Base-by-base conservation (phyloP, 2,888 invertebrate species). In the Phytoseiulus persimilis region DNA sequence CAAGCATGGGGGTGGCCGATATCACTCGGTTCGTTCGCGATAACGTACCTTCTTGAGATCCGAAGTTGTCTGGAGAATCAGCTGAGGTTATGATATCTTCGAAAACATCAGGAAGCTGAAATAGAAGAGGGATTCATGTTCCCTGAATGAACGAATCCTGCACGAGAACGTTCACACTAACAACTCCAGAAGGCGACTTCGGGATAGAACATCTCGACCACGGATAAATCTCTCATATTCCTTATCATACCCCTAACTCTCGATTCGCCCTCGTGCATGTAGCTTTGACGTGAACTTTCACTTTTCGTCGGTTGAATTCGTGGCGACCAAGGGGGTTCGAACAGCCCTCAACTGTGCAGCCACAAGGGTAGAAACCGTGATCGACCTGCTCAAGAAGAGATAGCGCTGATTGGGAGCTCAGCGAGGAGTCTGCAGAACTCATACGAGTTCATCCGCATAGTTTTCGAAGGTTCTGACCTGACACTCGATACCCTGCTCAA, bases 201-300 rank as follows among this genome's bases (percentile, higher is more conserved):
- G 39, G 39, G 9, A 9, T 39, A 39, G 39, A 39, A 39, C 3
- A 39, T n/a, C n/a, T n/a, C n/a, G n/a, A n/a, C n/a, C n/a, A n/a
- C n/a, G n/a, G n/a, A n/a, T n/a, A n/a, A n/a, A n/a, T n/a, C n/a
- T n/a, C 65, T 65, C 14, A 18, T 84, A 2, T 18, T 6, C 9
- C 87, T 87, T 33, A n/a, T n/a, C n/a, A n/a, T n/a, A 87, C 87
- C 87, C 87, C 87, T n/a, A 87, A n/a, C 33, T 87, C 87, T 28
- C 87, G 87, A n/a, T 87, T 87, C 6, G 87, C 87, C 94, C 0
- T 33, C 11, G 45, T 28, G 32, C 87, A 45, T n/a, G 98, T 99
- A 92, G 98, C 98, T 92, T 98, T 97, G 92, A 98, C 98, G 93
- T 99, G 99, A 31, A 98, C 98, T 91, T 98, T 95, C 9, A 99